phyloP scores from a whole-genome alignment of 1,140 invertebrate genomes.

The Apis florea region DNA sequence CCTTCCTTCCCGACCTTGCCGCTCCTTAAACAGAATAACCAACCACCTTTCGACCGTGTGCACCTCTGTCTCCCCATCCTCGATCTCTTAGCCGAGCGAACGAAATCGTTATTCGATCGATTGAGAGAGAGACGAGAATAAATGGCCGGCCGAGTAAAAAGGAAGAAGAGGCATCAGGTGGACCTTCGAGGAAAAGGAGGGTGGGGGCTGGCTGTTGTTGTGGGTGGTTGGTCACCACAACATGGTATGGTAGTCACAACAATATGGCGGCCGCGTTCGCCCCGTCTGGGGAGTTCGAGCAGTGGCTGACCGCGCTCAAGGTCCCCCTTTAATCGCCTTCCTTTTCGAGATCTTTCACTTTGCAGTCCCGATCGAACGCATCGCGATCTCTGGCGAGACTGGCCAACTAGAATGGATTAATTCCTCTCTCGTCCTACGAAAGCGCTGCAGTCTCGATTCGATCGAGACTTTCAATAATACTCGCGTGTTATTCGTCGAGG shows the following conservation, averaged over 20 bases:
- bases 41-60: no score
- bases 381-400: no score
- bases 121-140: slow-evolving; percentile 12
- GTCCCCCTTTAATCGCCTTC: slow-evolving; percentile 74
- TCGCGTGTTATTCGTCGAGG: slow-evolving; percentile 58
- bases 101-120: neutral
- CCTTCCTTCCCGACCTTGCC: slow-evolving; percentile 1
- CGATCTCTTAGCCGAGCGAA: no score
- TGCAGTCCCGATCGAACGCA: slow-evolving; percentile 71
- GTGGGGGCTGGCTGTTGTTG: slow-evolving; percentile 20
- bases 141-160: neutral
- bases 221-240: slow-evolving; percentile 40
- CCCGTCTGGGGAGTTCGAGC: slow-evolving; percentile 44
- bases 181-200: neutral
- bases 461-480: no score
- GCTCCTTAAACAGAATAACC: slow-evolving; percentile 13
- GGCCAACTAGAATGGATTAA: no score
- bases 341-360: slow-evolving; percentile 75
- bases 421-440: no score
- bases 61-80: no score
- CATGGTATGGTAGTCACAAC: slow-evolving; percentile 65
- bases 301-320: slow-evolving; percentile 78
- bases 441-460: no score
- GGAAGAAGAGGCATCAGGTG: neutral
- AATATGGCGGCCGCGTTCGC: slow-evolving; percentile 64